These are phyloP conservation scores for Metopolophium dirhodum DNA, from an alignment of 1,140 invertebrate species.

Conservation along the genomic window DNA sequence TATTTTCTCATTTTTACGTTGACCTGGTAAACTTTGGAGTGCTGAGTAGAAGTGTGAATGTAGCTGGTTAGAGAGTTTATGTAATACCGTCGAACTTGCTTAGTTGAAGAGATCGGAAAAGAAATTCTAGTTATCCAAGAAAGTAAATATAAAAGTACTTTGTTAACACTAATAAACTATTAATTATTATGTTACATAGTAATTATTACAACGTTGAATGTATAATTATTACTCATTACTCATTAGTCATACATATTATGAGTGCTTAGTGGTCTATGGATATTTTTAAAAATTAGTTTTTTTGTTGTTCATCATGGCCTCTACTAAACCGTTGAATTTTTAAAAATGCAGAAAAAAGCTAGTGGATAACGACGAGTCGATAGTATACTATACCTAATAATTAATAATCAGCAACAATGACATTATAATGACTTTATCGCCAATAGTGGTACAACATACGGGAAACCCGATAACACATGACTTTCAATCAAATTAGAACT, in stretches of 20 bases:
- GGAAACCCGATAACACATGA: neutral
- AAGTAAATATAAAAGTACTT: neutral
- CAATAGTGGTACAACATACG: no score
- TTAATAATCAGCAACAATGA: no score
- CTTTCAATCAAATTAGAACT: neutral
- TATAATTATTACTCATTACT: neutral
- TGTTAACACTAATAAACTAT: neutral
- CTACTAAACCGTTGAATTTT: neutral
- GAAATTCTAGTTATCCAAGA: neutral
- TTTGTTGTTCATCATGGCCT: neutral
- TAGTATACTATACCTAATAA: no score
- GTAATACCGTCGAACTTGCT: neutral
- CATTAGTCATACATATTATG: no score
- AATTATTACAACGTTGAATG: neutral
- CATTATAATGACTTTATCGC: no score
- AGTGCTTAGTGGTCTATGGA: neutral
- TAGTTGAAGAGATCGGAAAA: neutral
- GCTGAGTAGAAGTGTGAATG: neutral
- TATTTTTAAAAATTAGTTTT: neutral
- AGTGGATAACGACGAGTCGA: no score
- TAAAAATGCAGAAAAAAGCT: neutral
- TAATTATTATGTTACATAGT: neutral
- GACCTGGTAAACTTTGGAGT: neutral
- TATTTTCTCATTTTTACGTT: neutral
- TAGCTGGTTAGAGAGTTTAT: no score